Evolutionary conservation across 2,113 vertebrate genomes (phyloP).

Genomic region (Sphyrna mokarran): DNA sequence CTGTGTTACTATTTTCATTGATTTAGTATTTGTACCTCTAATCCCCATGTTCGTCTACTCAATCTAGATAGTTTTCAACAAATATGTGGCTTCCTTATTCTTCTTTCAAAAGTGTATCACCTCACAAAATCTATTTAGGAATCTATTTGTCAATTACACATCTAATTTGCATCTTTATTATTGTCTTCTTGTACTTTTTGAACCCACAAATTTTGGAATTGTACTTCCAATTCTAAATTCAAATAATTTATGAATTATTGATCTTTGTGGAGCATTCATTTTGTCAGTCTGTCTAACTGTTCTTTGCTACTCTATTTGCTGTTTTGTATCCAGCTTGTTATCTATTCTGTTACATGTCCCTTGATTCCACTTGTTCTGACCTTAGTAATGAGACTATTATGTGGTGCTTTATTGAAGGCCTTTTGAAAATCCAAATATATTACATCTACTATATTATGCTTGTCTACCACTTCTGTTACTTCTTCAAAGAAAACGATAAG

Average conservation of each 20-base stretch:
- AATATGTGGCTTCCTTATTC: not conserved
- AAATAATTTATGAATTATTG: not conserved
- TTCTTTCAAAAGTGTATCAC: not conserved
- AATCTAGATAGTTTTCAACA: no score
- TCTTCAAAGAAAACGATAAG: not conserved
- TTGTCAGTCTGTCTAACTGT: not conserved
- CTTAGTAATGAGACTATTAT: no score
- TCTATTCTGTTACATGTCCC: no score
- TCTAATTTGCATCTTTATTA: not conserved
- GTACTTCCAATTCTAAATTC: not conserved
- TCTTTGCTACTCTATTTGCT: not conserved
- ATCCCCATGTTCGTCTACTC: not conserved
- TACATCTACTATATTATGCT: not conserved
- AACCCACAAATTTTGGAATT: not conserved
- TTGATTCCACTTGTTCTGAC: no score
- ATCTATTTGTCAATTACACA: not conserved
- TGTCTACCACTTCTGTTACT: not conserved
- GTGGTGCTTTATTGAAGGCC: not conserved
- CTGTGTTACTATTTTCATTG: not conserved
- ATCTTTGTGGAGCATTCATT: not conserved
- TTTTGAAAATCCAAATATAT: not conserved
- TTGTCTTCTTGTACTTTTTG: not conserved
- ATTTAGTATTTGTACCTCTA: not conserved
- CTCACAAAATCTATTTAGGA: not conserved
- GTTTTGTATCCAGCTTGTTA: not conserved